Percentiles rank a stretch among this genome's conserved stretches.
These are phyloP conservation scores for Mormyrus iriodes DNA, from an alignment of 2,113 vertebrate genomes.

Conservation along the genomic window DNA sequence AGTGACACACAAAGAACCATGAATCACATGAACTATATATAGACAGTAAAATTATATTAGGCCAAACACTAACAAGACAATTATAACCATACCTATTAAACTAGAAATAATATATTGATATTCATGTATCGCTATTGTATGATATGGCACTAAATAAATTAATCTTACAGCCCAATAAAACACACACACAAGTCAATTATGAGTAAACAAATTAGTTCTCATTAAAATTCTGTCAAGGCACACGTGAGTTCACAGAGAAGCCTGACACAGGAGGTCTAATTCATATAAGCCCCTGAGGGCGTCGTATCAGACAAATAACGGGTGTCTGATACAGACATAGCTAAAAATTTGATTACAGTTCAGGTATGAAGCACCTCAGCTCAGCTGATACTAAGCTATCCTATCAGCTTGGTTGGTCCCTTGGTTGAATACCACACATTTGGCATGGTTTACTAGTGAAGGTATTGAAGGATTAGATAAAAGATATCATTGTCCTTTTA, in stretches of 20 bases:
- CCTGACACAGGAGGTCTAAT: background rate
- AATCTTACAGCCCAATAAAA: background rate
- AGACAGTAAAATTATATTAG: background rate
- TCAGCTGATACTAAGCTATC: background rate
- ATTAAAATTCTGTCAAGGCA: background rate
- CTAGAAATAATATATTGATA: background rate
- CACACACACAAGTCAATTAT: background rate
- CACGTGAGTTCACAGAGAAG: background rate
- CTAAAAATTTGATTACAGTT: background rate
- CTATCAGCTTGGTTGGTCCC: background rate
- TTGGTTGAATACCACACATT: background rate
- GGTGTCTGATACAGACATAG: background rate
- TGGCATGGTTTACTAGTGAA: background rate
- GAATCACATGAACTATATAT: background rate
- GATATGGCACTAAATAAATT: background rate
- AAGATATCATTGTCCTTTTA: no score
- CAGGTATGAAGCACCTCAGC: background rate
- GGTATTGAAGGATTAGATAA: background rate
- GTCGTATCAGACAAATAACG: background rate
- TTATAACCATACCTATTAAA: background rate
- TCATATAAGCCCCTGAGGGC: background rate
- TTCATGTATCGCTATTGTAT: background rate
- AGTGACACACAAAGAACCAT: background rate
- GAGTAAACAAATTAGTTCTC: background rate
- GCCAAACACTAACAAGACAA: background rate